Evolutionary conservation across 2,797 vertebrate genomes (phyloP).

Genomic region (Meriones psammophilus): DNA sequence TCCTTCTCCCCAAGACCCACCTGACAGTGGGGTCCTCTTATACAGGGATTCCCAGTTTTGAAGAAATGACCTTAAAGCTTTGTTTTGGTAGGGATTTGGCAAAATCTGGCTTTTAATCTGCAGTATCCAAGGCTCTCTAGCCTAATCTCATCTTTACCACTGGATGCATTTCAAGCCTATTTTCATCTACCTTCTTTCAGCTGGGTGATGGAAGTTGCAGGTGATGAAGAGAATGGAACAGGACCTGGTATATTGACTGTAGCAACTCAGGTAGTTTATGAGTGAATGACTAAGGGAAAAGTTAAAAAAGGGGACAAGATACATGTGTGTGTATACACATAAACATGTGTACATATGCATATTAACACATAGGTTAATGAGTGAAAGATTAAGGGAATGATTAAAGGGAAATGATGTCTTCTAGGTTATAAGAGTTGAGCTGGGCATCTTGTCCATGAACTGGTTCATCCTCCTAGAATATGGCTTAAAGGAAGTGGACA

Average conservation of each 20-base stretch:
- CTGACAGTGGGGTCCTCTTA: background rate
- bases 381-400: background rate
- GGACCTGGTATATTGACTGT: accelerated
- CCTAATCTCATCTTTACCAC: background rate
- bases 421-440: background rate
- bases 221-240: background rate
- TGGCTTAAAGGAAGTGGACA: background rate
- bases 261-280: background rate
- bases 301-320: background rate
- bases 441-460: accelerated
- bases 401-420: background rate
- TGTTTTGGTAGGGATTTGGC: background rate
- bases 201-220: background rate
- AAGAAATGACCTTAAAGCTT: background rate
- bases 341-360: background rate
- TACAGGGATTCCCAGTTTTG: background rate
- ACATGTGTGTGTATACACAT: background rate
- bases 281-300: background rate
- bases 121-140: background rate
- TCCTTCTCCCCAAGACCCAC: background rate
- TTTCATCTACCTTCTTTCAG: background rate
- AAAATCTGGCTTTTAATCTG: background rate
- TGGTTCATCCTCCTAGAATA: background rate
- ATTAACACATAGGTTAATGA: background rate
- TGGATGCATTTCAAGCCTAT: background rate